Percentiles rank a stretch among this genome's conserved stretches.
Conservation (phyloP, 1,140 invertebrate species). For the Nasonia vitripennis region DNA sequence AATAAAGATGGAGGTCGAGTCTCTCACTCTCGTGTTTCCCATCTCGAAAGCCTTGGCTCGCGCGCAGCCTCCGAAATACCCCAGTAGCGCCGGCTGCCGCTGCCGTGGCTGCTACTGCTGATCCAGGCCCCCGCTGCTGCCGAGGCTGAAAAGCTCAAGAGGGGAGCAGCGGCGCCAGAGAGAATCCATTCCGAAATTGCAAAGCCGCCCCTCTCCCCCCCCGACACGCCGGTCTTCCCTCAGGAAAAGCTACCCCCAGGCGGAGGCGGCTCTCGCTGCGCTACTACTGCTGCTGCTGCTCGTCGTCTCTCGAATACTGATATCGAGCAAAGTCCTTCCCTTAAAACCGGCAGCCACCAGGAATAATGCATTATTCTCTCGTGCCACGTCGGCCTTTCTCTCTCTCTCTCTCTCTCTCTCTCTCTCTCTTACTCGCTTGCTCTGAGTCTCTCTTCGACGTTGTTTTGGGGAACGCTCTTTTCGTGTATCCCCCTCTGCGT, state of each 20-base stretch:
- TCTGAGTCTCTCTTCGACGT: constrained; percentile 26
- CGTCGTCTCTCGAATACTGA: constrained; percentile 71
- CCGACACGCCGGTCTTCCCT: constrained; percentile 60
- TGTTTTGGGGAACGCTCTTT: constrained; percentile 29
- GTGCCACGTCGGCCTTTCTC: constrained; percentile 29
- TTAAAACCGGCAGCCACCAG: constrained; percentile 65
- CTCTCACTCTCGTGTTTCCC: constrained; percentile 43
- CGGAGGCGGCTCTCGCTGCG: constrained; percentile 1
- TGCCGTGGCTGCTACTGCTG: constrained; percentile 22
- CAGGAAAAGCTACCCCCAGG: constrained; percentile 66
- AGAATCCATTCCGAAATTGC: constrained; percentile 75
- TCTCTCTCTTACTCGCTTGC: not conserved
- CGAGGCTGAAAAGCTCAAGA: constrained; percentile 37
- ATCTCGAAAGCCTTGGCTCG: constrained; percentile 49
- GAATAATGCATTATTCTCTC: constrained; percentile 72
- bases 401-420: not conserved
- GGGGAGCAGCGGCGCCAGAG: constrained; percentile 38
- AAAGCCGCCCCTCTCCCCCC: constrained; percentile 63
- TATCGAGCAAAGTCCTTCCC: constrained; percentile 71
- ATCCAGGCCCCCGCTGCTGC: constrained; percentile 25
- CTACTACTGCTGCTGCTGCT: constrained; percentile 50
- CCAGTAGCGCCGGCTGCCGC: constrained; percentile 10
- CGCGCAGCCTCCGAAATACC: constrained; percentile 35
- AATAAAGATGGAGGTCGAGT: constrained; percentile 46
- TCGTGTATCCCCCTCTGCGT: constrained; percentile 15